phyloP scores from a whole-genome alignment of 2,113 vertebrate species.

The Eudyptes chrysolophus region DNA sequence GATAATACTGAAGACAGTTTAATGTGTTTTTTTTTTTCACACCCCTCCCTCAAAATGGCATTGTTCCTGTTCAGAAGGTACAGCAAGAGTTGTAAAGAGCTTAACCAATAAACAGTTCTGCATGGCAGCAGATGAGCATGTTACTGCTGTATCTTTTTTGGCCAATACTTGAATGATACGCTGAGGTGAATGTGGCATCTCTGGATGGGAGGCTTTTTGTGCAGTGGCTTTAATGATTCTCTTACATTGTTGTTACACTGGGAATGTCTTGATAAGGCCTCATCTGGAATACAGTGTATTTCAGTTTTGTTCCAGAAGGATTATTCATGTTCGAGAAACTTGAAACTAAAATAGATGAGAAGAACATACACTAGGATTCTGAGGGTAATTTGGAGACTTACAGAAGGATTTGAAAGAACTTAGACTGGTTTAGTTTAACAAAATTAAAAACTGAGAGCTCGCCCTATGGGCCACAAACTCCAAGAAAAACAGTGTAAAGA shows the following conservation, averaged over 20 bases:
- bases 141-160: not conserved
- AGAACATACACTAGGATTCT: not conserved
- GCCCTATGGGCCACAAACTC: not conserved
- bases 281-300: not conserved
- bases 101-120: not conserved
- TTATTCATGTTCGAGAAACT: not conserved
- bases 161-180: not conserved
- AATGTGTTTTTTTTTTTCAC: not conserved
- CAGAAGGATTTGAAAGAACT: not conserved
- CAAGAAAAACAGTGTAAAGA: not conserved
- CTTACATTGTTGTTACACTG: not conserved
- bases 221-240: not conserved
- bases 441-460: not conserved
- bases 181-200: not conserved
- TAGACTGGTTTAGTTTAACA: not conserved
- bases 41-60: fast-evolving
- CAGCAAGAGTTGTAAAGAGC: not conserved
- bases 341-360: not conserved
- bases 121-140: fast-evolving
- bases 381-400: not conserved
- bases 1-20: not conserved
- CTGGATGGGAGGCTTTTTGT: not conserved
- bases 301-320: not conserved
- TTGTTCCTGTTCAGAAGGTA: not conserved
- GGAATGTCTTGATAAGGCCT: not conserved